Evolutionary conservation across 2,797 vertebrate species (phyloP).

Genomic region (Avahi laniger): DNA sequence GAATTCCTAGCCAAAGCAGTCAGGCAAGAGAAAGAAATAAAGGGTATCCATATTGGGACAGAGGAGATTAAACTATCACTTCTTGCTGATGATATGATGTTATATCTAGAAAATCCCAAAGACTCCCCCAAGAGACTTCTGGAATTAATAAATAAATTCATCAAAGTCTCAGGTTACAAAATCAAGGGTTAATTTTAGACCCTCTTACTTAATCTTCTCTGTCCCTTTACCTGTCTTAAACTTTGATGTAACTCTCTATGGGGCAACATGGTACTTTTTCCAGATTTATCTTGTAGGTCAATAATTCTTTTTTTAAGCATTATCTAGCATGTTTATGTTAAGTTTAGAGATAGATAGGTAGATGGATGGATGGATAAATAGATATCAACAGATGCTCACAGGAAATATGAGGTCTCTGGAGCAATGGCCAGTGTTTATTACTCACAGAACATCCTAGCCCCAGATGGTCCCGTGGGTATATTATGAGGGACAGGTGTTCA

Average conservation of each 20-base stretch:
- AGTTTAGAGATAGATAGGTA: background rate
- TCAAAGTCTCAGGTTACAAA: too few species aligned
- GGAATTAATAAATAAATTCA: too few species aligned
- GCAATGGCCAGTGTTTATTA: too few species aligned
- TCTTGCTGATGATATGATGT: too few species aligned
- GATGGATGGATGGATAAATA: background rate
- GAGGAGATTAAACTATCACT: too few species aligned
- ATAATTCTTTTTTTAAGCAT: background rate
- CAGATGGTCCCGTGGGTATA: fast-evolving
- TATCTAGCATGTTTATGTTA: too few species aligned
- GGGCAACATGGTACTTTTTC: background rate
- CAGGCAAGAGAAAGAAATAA: too few species aligned
- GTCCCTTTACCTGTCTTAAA: background rate
- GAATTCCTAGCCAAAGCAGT: too few species aligned
- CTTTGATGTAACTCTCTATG: background rate
- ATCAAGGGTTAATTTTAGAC: background rate
- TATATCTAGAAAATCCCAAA: too few species aligned
- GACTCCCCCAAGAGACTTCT: too few species aligned
- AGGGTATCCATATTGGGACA: too few species aligned
- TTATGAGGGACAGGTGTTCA: fast-evolving
- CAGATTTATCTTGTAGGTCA: background rate
- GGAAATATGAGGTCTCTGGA: background rate
- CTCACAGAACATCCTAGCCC: background rate
- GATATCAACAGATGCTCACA: background rate
- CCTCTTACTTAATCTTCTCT: too few species aligned